Evolutionary conservation across 2,113 vertebrate species (phyloP).

Genomic region (Polypterus senegalus): DNA sequence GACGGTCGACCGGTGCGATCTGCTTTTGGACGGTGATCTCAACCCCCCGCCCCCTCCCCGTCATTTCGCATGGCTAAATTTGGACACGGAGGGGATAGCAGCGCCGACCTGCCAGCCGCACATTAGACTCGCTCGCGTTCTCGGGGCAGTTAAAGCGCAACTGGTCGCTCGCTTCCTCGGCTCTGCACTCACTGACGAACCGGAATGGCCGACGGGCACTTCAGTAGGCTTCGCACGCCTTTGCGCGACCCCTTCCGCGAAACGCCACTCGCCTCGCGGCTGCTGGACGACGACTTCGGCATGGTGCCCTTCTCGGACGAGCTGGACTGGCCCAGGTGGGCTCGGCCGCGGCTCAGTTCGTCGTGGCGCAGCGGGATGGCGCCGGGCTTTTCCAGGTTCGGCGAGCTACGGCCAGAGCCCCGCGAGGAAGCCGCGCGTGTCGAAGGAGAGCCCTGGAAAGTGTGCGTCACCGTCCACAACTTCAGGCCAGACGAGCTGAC

Average conservation of each 20-base stretch:
- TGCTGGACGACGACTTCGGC: constrained; percentile 88
- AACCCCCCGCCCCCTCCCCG: no score
- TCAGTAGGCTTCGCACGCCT: constrained; percentile 57
- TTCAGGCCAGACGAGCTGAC: constrained; percentile 81
- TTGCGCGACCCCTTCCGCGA: constrained; percentile 77
- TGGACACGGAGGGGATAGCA: no score
- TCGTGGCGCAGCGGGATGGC: constrained; percentile 68
- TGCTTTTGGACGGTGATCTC: no score
- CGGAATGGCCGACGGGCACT: constrained; percentile 84
- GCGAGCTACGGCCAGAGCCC: constrained; percentile 54
- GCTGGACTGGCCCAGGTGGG: constrained; percentile 88
- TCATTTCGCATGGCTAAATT: no score
- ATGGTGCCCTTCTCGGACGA: constrained; percentile 78
- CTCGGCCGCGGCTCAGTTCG: constrained; percentile 71
- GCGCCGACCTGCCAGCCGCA: no score
- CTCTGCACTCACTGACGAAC: no score
- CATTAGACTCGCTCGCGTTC: no score
- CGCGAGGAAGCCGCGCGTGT: constrained; percentile 51
- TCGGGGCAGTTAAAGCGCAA: no score
- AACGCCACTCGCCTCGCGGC: constrained; percentile 63
- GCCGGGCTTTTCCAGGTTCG: constrained; percentile 56
- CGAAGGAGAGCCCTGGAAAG: constrained; percentile 86
- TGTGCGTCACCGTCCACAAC: constrained; percentile 97
- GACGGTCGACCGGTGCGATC: no score
- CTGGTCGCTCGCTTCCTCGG: no score